Conservation (phyloP, 1,140 invertebrate genomes). For the Camponotus pennsylvanicus region DNA sequence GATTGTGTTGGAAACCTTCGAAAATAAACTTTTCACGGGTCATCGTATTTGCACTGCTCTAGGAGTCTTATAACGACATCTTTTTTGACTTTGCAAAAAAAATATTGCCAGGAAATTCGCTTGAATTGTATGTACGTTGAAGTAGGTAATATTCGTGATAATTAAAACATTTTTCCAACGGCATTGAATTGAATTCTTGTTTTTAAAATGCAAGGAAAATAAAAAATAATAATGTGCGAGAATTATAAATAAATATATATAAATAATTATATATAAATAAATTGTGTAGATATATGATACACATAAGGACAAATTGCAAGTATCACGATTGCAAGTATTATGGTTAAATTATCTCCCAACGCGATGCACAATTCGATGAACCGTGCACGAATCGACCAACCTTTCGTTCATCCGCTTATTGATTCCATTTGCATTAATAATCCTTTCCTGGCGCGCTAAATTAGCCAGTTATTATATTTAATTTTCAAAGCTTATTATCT, state of each 20-base stretch:
- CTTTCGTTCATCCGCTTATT: constrained; percentile 58
- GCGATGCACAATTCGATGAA: constrained; percentile 10
- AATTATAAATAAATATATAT: neutral
- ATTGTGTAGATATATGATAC: neutral
- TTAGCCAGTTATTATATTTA: constrained; percentile 54
- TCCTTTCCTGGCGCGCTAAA: constrained; percentile 47
- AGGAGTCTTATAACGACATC: constrained; percentile 24
- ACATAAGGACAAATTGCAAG: constrained; percentile 18
- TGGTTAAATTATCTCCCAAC: constrained; percentile 27
- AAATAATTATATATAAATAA: too few relatives aligned
- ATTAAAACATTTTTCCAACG: constrained; percentile 6
- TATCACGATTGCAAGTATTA: constrained; percentile 34
- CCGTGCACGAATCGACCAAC: constrained; percentile 17
- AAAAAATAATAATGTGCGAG: neutral
- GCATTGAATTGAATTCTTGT: constrained; percentile 11
- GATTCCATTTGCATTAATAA: constrained; percentile 58
- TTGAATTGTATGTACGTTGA: neutral
- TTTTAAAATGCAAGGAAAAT: neutral
- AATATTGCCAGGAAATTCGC: constrained; percentile 23
- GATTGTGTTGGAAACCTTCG: constrained; percentile 59
- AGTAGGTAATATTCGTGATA: neutral
- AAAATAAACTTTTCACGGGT: constrained; percentile 62
- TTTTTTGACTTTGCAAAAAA: neutral
- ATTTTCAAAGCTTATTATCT: constrained; percentile 61
- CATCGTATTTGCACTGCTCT: constrained; percentile 42